phyloP scores from a whole-genome alignment of 2,797 vertebrate species.

The Gallinago solitaria region DNA sequence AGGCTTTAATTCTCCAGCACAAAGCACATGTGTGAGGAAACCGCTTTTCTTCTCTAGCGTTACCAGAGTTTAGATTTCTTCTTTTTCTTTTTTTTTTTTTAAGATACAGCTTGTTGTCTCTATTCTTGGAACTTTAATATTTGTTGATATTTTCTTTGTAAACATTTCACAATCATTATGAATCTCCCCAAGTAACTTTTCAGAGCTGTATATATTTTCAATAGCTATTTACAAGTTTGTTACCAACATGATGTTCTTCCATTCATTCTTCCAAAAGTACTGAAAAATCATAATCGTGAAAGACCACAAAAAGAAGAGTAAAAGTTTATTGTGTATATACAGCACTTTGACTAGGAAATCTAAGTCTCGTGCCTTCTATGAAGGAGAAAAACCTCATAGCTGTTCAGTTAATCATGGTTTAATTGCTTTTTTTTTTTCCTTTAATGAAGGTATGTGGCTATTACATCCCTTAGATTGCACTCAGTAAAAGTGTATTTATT shows the following conservation, averaged over 20 bases:
- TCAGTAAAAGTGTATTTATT: not conserved
- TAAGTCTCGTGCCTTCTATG: not conserved
- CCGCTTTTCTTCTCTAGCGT: not conserved
- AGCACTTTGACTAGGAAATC: not conserved
- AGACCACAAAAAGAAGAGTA: not conserved
- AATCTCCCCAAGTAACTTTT: not conserved
- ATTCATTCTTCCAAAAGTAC: not conserved
- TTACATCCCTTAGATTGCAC: not conserved
- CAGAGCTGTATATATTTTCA: not conserved
- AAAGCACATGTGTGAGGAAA: rapidly evolving
- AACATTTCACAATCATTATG: not conserved
- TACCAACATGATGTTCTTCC: not conserved
- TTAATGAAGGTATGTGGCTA: not conserved
- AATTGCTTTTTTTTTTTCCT: not conserved
- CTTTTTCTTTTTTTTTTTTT: too few relatives aligned
- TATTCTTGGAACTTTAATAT: not conserved
- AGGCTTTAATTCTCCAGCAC: not conserved
- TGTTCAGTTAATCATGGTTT: not conserved
- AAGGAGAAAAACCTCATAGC: not conserved
- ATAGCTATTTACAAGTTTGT: not conserved
- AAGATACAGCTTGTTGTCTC: not conserved
- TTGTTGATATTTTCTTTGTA: not conserved
- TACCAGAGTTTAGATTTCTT: not conserved
- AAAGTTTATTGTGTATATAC: not conserved
- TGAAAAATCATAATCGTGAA: not conserved